A percentile compares a stretch with the other conserved stretches of the same genome.
phyloP scores from a whole-genome alignment of 2,113 vertebrate genomes.

The Cygnus atratus region DNA sequence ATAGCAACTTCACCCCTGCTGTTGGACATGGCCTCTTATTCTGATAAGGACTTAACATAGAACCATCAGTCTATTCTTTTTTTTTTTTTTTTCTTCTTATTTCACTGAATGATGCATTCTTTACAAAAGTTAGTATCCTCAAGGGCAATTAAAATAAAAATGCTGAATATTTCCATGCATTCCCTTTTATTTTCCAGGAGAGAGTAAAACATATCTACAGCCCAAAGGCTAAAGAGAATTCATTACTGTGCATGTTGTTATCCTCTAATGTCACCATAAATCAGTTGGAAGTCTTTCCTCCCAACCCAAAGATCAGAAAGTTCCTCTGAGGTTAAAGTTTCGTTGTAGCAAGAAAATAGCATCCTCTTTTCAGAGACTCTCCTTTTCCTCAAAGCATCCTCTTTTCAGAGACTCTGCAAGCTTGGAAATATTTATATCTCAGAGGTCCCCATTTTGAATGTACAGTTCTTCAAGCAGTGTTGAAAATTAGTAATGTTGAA shows the following conservation, averaged over 20 bases:
- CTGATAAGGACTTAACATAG: background rate
- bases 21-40: background rate
- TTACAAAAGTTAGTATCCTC: background rate
- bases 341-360: background rate
- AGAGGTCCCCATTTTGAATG: background rate
- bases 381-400: conserved; percentile 8
- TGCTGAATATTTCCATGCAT: background rate
- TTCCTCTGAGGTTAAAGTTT: conserved; percentile 35
- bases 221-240: conserved; percentile 49
- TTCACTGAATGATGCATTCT: background rate
- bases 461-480: background rate
- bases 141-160: conserved; percentile 39
- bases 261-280: conserved; percentile 44
- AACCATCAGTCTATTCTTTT: background rate
- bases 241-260: conserved; percentile 40
- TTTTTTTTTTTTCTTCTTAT: background rate
- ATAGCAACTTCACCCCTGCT: background rate
- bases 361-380: background rate
- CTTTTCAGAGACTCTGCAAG: background rate
- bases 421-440: background rate
- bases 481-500: background rate
- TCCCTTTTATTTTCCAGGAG: conserved; percentile 27
- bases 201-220: conserved; percentile 23
- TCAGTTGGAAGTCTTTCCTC: conserved; percentile 29
- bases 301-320: conserved; percentile 16